A percentile compares a stretch with the other conserved stretches of the same genome.
Conservation (phyloP, 2,888 invertebrate species). For the Andrena haemorrhoa region DNA sequence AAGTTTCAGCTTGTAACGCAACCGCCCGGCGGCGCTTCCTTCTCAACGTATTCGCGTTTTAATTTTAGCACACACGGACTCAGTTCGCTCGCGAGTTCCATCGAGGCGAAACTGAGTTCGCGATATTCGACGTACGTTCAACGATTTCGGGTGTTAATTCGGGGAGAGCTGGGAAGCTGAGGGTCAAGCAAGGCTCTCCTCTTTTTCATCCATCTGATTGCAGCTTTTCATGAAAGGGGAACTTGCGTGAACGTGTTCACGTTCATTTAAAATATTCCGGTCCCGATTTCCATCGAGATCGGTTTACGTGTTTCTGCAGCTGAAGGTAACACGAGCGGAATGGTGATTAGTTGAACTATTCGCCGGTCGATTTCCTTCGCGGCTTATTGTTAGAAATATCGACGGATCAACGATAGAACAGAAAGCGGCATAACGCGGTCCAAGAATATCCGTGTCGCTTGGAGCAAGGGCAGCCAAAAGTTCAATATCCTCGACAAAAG, state of each 20-base stretch:
- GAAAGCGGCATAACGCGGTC: slow-evolving; percentile 27
- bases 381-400: slow-evolving; percentile 5
- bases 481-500: slow-evolving; percentile 48
- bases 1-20: slow-evolving; percentile 57
- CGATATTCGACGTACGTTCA: neutral
- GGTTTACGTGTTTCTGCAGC: neutral
- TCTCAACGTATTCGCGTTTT: slow-evolving; percentile 71
- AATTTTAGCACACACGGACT: slow-evolving; percentile 79
- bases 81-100: slow-evolving; percentile 62
- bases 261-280: neutral
- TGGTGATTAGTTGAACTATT: neutral
- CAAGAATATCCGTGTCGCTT: slow-evolving; percentile 44
- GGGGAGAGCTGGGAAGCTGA: too few relatives aligned
- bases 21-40: slow-evolving; percentile 70
- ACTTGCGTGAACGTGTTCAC: neutral
- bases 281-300: neutral
- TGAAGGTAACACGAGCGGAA: neutral
- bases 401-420: neutral
- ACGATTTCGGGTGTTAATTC: slow-evolving; percentile 4
- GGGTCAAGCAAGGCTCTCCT: accelerated
- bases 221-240: neutral
- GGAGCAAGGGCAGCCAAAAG: slow-evolving; percentile 49
- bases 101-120: slow-evolving; percentile 46
- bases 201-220: neutral
- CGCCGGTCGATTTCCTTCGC: neutral